Evolutionary conservation across 1,140 invertebrate species (phyloP), one percentile per base, ranked within the genome.

Genomic region (Octopus bimaculoides): DNA sequence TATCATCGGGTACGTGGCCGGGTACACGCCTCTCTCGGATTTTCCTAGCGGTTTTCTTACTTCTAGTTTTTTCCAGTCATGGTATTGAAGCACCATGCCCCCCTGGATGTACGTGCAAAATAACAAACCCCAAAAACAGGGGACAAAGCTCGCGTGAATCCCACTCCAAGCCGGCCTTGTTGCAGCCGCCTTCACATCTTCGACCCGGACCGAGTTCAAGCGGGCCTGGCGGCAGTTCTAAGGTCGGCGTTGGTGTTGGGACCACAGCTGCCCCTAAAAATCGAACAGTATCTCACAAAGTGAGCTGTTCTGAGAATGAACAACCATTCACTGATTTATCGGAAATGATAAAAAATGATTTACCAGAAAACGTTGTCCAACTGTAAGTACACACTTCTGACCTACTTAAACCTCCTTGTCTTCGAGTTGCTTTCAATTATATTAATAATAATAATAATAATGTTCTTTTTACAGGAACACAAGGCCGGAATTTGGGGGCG

Each of bases 311-410:
- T 71, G 26, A 14, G 5, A 71, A 71, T 14, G 66, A 71, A 71
- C 66, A 71, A 17, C 66, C 66, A 12, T 71, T 71, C 26, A 71
- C 66, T 6, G 66, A 71, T 71, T 5, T 71, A 6, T 71, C 66
- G 14, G 66, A 71, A 71, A 71, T 71, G 66, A 71, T 71, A n/a
- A 71, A 14, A 17, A 71, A 20, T 14, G 66, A 71, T 17, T 71
- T 71, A 71, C 66, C 66, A 6, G 66, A 71, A 6, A 71, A 71
- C 14, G 66, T 71, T 20, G 66, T 71, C 66, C 66, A 71, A 71
- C 14, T 71, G 66, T 71, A 71, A 71, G 66, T 71, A 71, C 26
- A 0, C 26, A 41, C 26, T 41, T 41, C 26, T 41, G 26, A 41
- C 26, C 26, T 41, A 41, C 26, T 41, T 41, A 41, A 41, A 41